Evolutionary conservation across 2,113 vertebrate genomes (phyloP), one percentile per base, ranked within the genome.

Genomic region (Mesoclemmys tuberculata): DNA sequence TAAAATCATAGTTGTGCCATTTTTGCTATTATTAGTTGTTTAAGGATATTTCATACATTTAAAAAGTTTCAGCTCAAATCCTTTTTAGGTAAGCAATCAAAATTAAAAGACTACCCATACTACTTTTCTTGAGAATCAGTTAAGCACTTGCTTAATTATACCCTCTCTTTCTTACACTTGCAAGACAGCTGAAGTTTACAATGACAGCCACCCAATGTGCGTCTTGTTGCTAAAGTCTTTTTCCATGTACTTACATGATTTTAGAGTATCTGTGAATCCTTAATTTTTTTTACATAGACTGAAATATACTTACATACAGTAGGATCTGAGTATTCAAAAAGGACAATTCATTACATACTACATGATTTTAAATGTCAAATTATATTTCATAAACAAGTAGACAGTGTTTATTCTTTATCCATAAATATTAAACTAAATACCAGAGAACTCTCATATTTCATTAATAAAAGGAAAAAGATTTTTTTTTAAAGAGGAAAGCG

Each of bases 401-500:
- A n/a, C 75, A 89, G n/a, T 54, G 51, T 5, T 90, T 24, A 78
- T 49, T 44, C 48, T 71, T 29, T 91, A 24, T 35, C 49, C 27
- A 16, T 54, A 79, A 52, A 89, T 68, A 48, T 26, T 92, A 84
- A 86, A 79, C n/a, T 68, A 87, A 93, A 44, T 64, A 27, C 41
- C 8, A 38, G 46, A 89, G 27, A 38, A 82, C 19, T 61, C 56
- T 74, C 5, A 38, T 94, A 7, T 91, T 88, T 44, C 71, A 68
- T 84, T 95, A 94, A 82, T 93, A 87, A 93, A 94, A 58, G 4
- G 55, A 90, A 96, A 96, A 90, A 4, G 2, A 14, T 85, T 18
- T n/a, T 90, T 95, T 95, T 77, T 94, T 55, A 64, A 88, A 90
- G 85, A 7, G 81, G 31, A 84, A 85, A 95, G 88, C 87, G 55